These are phyloP conservation scores for Tinea pellionella DNA, from an alignment of 2,888 invertebrate genomes.

Conservation along the genomic window DNA sequence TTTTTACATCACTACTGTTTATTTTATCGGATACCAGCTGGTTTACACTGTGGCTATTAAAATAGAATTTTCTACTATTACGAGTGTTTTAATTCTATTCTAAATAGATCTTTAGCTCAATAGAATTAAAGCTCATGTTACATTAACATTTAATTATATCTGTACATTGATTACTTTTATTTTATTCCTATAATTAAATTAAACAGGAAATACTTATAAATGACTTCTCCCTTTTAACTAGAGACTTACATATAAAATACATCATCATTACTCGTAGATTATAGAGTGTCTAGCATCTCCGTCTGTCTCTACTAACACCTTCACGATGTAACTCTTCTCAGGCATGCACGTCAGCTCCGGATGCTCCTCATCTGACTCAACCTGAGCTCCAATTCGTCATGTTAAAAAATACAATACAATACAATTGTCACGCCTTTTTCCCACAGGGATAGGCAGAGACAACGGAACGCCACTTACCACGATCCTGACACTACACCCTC, in stretches of 20 bases:
- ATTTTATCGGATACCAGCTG: slow-evolving; percentile 9
- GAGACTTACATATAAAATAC: not conserved
- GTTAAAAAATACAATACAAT: no score
- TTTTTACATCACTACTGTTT: slow-evolving; percentile 11
- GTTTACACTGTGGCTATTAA: not conserved
- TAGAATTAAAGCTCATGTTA: not conserved
- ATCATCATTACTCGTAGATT: no score
- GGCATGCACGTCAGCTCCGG: no score
- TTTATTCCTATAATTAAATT: not conserved
- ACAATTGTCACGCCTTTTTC: no score
- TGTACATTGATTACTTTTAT: not conserved
- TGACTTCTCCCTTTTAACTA: not conserved
- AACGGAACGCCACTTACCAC: no score
- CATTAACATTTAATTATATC: not conserved
- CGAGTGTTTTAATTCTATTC: not conserved
- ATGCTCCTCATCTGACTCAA: no score
- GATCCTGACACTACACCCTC: no score
- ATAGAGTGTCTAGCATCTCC: no score
- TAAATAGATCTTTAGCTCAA: not conserved
- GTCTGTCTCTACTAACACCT: no score
- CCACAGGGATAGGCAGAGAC: no score
- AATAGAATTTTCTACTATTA: not conserved
- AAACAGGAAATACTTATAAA: not conserved
- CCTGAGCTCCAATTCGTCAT: no score
- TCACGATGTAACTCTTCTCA: no score